phyloP scores from a whole-genome alignment of 2,888 invertebrate genomes.

The Drosophila ezoana region DNA sequence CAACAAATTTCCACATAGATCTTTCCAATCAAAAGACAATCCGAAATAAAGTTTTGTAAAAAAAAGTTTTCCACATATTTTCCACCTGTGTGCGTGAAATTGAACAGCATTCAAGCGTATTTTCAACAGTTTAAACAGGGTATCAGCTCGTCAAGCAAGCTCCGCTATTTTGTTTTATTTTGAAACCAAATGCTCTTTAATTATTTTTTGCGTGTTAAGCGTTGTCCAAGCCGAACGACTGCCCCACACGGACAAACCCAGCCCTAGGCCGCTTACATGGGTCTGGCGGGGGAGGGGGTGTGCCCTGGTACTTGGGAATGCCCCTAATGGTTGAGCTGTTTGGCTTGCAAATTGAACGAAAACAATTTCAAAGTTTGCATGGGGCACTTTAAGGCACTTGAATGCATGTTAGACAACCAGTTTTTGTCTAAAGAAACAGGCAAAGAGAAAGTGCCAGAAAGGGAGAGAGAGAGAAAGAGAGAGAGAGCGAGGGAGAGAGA shows the following conservation, averaged over 20 bases:
- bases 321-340: conserved; percentile 70
- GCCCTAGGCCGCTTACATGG: conserved; percentile 1
- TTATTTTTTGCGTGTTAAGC: conserved; percentile 33
- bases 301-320: conserved; percentile 34
- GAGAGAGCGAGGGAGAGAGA: too few species aligned
- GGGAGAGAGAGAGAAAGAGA: too few species aligned
- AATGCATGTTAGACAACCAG: conserved; percentile 54
- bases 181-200: conserved; percentile 17
- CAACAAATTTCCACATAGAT: too few species aligned
- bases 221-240: conserved; percentile 1
- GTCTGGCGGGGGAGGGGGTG: conserved; percentile 2
- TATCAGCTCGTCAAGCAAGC: neutral
- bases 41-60: too few species aligned
- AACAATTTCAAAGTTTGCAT: conserved; percentile 74
- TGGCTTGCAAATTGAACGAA: conserved; percentile 78
- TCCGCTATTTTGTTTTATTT: neutral
- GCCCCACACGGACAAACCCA: neutral
- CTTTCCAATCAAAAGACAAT: too few species aligned
- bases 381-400: conserved; percentile 59
- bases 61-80: too few species aligned
- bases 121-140: neutral
- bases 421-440: conserved; percentile 10
- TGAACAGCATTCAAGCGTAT: neutral
- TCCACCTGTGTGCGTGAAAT: too few species aligned
- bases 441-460: neutral